Percentiles rank a stretch among this genome's conserved stretches.
Conservation (phyloP, 2,888 invertebrate genomes). For the Agrochola litura region DNA sequence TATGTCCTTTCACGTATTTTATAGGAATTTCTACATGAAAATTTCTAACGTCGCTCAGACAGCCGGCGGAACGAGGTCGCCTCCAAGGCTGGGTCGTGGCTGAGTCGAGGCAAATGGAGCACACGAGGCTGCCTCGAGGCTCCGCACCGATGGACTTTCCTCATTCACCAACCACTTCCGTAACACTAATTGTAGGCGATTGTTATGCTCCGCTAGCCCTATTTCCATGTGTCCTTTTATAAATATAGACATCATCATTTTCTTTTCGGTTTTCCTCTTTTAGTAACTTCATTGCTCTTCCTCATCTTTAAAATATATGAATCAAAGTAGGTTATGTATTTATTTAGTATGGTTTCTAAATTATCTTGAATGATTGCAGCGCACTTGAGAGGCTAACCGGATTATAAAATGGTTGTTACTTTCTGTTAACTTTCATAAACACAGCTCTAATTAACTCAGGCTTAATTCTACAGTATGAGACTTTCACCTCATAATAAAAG, state of each 20-base stretch:
- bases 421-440: constrained; percentile 52
- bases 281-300: constrained; percentile 16
- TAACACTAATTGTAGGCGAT: constrained; percentile 73
- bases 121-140: constrained; percentile 79
- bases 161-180: constrained; percentile 76
- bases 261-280: constrained; percentile 55
- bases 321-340: constrained; percentile 6
- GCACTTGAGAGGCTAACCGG: constrained; percentile 24
- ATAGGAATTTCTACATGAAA: constrained; percentile 20
- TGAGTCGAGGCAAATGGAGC: constrained; percentile 74
- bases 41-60: constrained; percentile 52
- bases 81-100: constrained; percentile 73
- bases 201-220: constrained; percentile 72
- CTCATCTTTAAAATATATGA: constrained; percentile 24
- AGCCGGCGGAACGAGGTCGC: constrained; percentile 66
- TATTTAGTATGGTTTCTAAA: constrained; percentile 14
- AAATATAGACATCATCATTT: constrained; percentile 62
- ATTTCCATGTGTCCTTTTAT: constrained; percentile 71
- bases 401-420: constrained; percentile 28
- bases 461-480: constrained; percentile 15
- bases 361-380: constrained; percentile 11
- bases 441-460: constrained; percentile 40
- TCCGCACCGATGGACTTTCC: constrained; percentile 79
- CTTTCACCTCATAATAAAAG: constrained; percentile 39
- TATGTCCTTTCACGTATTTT: constrained; percentile 1